A percentile compares a stretch with the other conserved stretches of the same genome.
phyloP scores from a whole-genome alignment of 2,113 vertebrate species.

The Herpetotheres cachinnans region DNA sequence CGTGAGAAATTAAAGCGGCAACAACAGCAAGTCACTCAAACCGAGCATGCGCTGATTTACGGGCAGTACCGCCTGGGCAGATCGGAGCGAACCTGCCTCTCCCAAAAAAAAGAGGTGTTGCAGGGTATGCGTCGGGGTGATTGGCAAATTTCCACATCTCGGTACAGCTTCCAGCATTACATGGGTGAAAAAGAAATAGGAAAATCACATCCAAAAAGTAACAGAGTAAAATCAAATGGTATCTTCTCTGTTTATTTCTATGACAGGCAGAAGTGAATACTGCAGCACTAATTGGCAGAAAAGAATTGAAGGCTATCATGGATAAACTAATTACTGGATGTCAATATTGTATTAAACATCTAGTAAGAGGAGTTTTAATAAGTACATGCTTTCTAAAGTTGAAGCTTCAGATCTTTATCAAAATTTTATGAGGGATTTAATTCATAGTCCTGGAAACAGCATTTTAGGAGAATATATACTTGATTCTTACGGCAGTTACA shows the following conservation, averaged over 20 bases:
- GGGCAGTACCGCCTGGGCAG: not conserved
- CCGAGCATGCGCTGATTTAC: not conserved
- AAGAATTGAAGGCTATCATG: slow-evolving; percentile 2
- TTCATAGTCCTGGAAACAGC: not conserved
- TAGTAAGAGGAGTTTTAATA: not conserved
- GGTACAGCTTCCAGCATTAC: not conserved
- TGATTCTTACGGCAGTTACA: not conserved
- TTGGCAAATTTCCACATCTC: not conserved
- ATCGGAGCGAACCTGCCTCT: not conserved
- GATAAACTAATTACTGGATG: slow-evolving; percentile 23
- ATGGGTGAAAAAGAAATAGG: not conserved
- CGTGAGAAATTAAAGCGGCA: not conserved
- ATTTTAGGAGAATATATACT: not conserved
- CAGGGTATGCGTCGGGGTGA: not conserved
- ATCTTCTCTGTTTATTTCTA: not conserved
- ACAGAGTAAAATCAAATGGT: not conserved
- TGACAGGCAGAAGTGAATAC: not conserved
- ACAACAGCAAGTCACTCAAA: not conserved
- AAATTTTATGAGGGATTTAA: slow-evolving; percentile 5
- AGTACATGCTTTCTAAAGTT: not conserved
- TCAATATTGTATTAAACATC: slow-evolving; percentile 21
- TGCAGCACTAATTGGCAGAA: not conserved
- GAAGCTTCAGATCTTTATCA: not conserved
- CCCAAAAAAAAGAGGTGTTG: not conserved
- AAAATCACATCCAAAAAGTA: not conserved